Evolutionary conservation across 2,113 vertebrate genomes (phyloP), one percentile per base, ranked within the genome.

Genomic region (Leucoraja erinaceus): DNA sequence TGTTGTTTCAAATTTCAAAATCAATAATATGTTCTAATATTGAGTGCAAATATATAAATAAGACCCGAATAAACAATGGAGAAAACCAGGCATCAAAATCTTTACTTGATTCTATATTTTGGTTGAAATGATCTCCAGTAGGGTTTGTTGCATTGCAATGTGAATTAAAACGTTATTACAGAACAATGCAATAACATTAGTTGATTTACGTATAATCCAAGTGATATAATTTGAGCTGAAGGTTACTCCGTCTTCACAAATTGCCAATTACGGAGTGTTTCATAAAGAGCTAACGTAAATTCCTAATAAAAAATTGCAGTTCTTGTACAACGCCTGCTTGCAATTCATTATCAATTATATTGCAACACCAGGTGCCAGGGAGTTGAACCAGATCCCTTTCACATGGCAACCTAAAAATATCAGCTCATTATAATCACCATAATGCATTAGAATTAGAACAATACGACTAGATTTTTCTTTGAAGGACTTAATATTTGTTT

Each of bases 341-440:
- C 68, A 91, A 91, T 94, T 95, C 94, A 96, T 96, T 96, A 96
- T 97, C 97, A 97, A 97, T 96, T 96, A 96, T 96, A 96, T 95
- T 95, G 95, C 95, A 96, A 93, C 95, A 96, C 94, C 94, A 95
- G 95, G 93, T 20, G 96, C 95, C 5, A 96, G 97, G 96, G 96
- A 96, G 97, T 96, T 96, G 95, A 96, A 96, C 95, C 96, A 96
- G 95, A 96, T 97, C 96, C 96, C 96, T 96, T 97, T 96, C 96
- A 96, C 96, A 97, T 97, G 97, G 98, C 97, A 97, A 97, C 95
- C 96, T 97, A 96, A 97, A 98, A 96, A 97, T 14, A 98, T 97
- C 96, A 95, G 94, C 96, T 98, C 97, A 98, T 98, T 97, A 98
- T 96, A 96, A 96, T 95, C 95, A 96, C 95, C 95, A 94, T 96